phyloP scores from a whole-genome alignment of 2,888 invertebrate genomes.

The Onchidella celtica region DNA sequence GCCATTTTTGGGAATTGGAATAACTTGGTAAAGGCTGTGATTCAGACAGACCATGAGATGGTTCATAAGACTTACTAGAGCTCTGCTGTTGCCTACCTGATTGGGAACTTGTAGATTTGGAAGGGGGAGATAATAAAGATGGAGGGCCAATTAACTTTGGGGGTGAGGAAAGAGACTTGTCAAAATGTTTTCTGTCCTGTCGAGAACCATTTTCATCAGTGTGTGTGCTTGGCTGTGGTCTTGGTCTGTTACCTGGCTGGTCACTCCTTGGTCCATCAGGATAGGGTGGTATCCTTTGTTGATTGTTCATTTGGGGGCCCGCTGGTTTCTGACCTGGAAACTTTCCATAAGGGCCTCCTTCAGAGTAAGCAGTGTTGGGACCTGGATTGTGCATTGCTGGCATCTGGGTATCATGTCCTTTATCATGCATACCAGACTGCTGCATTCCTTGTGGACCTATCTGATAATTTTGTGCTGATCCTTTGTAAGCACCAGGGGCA shows the following conservation, averaged over 20 bases:
- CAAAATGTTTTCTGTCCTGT: not conserved
- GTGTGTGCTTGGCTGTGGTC: not conserved
- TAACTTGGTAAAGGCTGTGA: not conserved
- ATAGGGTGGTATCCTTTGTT: no score
- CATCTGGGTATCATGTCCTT: not conserved
- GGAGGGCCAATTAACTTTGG: not conserved
- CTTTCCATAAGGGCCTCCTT: not conserved
- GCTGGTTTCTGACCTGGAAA: not conserved
- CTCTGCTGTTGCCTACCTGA: not conserved
- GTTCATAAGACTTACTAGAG: not conserved
- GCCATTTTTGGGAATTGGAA: slow-evolving; percentile 38
- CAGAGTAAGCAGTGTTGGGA: not conserved
- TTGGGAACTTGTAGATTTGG: not conserved
- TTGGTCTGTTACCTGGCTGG: not conserved
- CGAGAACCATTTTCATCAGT: not conserved
- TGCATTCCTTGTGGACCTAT: not conserved
- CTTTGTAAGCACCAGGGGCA: not conserved
- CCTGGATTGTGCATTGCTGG: not conserved
- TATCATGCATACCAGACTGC: not conserved
- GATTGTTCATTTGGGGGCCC: not conserved
- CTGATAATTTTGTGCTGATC: not conserved
- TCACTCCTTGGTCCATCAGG: not conserved
- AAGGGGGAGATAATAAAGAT: not conserved
- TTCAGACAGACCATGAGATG: no score
- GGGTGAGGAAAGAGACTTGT: not conserved